Evolutionary conservation across 1,140 invertebrate species (phyloP).

Genomic region (Temnothorax nylanderi): DNA sequence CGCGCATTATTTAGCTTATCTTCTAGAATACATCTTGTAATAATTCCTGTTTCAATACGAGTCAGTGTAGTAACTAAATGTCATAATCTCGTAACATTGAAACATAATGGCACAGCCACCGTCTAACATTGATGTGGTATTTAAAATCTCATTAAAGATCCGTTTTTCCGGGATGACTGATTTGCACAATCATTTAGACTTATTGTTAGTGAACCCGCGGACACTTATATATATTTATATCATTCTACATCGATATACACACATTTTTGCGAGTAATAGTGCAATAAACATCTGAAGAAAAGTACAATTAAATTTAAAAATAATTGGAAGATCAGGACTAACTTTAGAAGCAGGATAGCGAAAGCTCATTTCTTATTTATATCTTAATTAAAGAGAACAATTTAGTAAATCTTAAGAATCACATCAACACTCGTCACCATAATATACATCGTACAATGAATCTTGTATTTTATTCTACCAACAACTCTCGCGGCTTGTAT

Average conservation of each 20-base stretch:
- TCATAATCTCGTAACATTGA: constrained; percentile 21
- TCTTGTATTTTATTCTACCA: not conserved
- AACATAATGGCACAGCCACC: not conserved
- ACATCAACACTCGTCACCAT: not conserved
- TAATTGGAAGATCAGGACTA: not conserved
- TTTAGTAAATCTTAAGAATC: not conserved
- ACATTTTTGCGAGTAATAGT: not conserved
- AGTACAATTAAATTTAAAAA: not conserved
- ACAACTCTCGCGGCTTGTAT: not conserved
- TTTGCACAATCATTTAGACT: constrained; percentile 1
- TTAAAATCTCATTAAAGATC: constrained; percentile 40
- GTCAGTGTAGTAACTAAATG: not conserved
- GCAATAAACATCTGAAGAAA: not conserved
- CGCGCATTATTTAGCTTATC: not conserved
- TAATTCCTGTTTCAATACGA: not conserved
- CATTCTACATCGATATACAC: not conserved
- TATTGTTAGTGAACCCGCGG: not conserved
- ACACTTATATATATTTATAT: not conserved
- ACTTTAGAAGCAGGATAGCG: not conserved
- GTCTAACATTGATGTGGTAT: constrained; percentile 2
- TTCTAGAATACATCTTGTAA: not conserved
- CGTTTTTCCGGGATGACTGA: not conserved
- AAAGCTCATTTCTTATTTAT: not conserved
- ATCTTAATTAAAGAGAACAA: not conserved
- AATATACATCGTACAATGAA: not conserved